Evolutionary conservation across 2,888 invertebrate genomes (phyloP), one percentile per base, ranked within the genome.

Genomic region (Mallateleia sp.): DNA sequence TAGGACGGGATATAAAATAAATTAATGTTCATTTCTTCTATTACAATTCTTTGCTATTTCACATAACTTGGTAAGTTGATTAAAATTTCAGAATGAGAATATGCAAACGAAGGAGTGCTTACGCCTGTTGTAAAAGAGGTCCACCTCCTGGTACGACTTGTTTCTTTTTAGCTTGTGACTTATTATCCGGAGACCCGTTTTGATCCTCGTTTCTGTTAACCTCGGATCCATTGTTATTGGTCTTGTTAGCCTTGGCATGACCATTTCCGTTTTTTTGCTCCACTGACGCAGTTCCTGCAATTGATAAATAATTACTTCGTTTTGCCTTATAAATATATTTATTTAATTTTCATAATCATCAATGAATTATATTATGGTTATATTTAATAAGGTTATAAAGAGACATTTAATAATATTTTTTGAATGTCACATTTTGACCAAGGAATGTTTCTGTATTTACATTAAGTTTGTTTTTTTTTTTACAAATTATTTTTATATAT

Each of bases 61-160:
- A 24, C 7, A 15, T n/a, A 32, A 32, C 50, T 28, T 54, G 38
- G 28, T 28, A 28, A 9, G 38, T 38, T 18, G 22, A 42, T 56
- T 42, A 28, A 52, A 67, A 22, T 50, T 67, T 50, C 47, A 11
- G n/a, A 66, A 66, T 20, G 34, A 67, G 32, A 15, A 24, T 42
- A 79, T 60, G 52, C 45, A 45, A 82, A 84, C 54, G 50, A 45
- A 42, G 64, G 20, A 22, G 79, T 18, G 11, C 96, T 96, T 94
- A 96, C 96, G 96, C 95, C 93, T 96, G 96, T 90, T 96, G 96
- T 71, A 96, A 93, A 81, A 96, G 94, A 84, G 96, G 96, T 58
- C 96, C 95, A 88, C 95, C 95, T 91, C 96, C 96, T 86, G 96
- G 92, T 62, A 89, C 92, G 28, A 80, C 90, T 60, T 93, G 91